Evolutionary conservation across 2,113 vertebrate species (phyloP).

Genomic region (Sturnus vulgaris): DNA sequence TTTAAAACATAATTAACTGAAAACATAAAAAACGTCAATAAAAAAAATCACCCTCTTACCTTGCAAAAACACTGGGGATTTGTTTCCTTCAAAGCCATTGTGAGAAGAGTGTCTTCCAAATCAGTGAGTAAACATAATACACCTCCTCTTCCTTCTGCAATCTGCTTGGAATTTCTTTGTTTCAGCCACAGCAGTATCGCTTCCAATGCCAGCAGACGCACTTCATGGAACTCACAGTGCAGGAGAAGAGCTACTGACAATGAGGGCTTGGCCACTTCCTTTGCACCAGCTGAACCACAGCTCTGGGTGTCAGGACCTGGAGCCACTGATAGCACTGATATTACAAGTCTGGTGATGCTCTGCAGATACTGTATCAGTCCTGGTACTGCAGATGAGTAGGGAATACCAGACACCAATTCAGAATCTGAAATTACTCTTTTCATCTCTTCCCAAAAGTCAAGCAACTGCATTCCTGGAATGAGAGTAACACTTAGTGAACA

Average conservation of each 20-base stretch:
- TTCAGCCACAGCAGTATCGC: constrained; percentile 72
- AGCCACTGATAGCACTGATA: constrained; percentile 54
- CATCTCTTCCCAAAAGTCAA: constrained; percentile 74
- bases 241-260: constrained; percentile 70
- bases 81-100: constrained; percentile 79
- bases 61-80: constrained; percentile 86
- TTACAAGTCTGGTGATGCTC: constrained; percentile 80
- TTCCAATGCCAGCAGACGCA: constrained; percentile 79
- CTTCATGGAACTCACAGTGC: constrained; percentile 79
- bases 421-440: constrained; percentile 74
- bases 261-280: neutral
- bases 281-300: neutral
- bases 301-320: constrained; percentile 2
- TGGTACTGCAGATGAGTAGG: constrained; percentile 61
- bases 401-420: constrained; percentile 70
- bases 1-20: neutral
- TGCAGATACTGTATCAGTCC: constrained; percentile 86
- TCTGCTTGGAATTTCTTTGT: neutral
- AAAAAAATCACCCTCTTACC: constrained; percentile 65
- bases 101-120: constrained; percentile 72
- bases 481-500: neutral
- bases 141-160: neutral
- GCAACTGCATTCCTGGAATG: constrained; percentile 71
- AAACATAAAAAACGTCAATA: neutral
- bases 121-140: constrained; percentile 52